Percentiles rank a stretch among this genome's conserved stretches.
phyloP scores from a whole-genome alignment of 2,797 vertebrate genomes.

The Leptatherina wallacei region DNA sequence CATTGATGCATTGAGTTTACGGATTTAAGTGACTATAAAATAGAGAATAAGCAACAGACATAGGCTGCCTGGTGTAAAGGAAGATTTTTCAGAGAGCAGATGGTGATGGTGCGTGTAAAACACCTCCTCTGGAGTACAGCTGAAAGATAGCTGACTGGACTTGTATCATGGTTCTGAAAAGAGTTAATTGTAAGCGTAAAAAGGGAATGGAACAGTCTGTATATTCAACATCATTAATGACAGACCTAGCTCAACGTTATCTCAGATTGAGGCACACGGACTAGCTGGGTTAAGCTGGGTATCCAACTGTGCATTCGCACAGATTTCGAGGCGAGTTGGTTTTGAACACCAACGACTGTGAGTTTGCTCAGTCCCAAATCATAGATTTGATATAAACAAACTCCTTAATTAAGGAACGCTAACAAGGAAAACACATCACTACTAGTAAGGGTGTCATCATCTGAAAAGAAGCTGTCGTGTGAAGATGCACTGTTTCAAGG shows the following conservation, averaged over 20 bases:
- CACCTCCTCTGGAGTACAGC: slow-evolving; percentile 39
- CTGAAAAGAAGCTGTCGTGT: not conserved
- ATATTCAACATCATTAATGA: slow-evolving; percentile 12
- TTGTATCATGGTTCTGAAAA: slow-evolving; percentile 29
- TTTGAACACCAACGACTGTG: not conserved
- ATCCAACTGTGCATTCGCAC: not conserved
- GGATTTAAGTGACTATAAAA: slow-evolving; percentile 52
- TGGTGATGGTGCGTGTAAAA: slow-evolving; percentile 60
- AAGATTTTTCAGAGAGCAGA: slow-evolving; percentile 49
- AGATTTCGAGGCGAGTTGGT: not conserved
- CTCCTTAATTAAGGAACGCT: not conserved
- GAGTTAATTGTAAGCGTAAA: slow-evolving; percentile 15
- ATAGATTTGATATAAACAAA: not conserved
- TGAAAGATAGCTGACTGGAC: slow-evolving; percentile 29
- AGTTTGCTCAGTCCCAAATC: not conserved
- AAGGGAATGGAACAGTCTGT: not conserved
- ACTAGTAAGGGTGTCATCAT: not conserved
- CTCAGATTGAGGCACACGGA: slow-evolving; percentile 13
- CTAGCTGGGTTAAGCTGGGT: not conserved
- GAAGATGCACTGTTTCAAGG: too few species aligned
- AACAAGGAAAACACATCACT: not conserved
- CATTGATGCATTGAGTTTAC: slow-evolving; percentile 29
- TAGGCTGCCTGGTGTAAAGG: slow-evolving; percentile 19
- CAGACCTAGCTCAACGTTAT: slow-evolving; percentile 7
- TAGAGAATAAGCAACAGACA: slow-evolving; percentile 35